These are phyloP conservation scores for Yponomeuta sedellus DNA, from an alignment of 2,888 invertebrate species.

Conservation along the genomic window DNA sequence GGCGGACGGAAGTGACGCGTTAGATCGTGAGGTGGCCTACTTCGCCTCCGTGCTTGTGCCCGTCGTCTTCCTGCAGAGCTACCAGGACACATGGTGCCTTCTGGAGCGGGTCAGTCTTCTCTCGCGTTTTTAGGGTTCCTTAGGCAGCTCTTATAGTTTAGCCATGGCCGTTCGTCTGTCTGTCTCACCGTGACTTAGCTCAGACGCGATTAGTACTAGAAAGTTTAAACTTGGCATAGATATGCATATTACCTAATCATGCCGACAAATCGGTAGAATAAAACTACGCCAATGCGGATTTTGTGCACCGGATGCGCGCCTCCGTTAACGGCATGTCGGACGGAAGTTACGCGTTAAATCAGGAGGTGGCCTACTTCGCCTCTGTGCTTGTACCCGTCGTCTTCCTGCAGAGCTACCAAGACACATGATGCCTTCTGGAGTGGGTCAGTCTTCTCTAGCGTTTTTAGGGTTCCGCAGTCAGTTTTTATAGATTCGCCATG, in stretches of 20 bases:
- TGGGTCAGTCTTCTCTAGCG: slow-evolving; percentile 36
- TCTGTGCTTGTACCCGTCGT: slow-evolving; percentile 51
- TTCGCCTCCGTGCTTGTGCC: slow-evolving; percentile 56
- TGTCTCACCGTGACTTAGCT: too few species aligned
- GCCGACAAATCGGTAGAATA: too few species aligned
- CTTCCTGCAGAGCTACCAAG: slow-evolving; percentile 55
- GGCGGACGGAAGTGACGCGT: slow-evolving; percentile 45
- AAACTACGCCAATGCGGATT: slow-evolving; percentile 50
- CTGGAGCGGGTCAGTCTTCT: slow-evolving; percentile 47
- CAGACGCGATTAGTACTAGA: too few species aligned
- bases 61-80: slow-evolving; percentile 53
- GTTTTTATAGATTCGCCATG: too few species aligned
- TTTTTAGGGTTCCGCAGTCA: background rate
- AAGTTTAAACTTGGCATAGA: too few species aligned
- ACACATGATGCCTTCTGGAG: slow-evolving; percentile 60
- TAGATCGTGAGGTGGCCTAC: slow-evolving; percentile 56
- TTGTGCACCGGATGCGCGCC: slow-evolving; percentile 52
- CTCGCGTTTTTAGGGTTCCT: background rate
- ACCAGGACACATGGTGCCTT: slow-evolving; percentile 59
- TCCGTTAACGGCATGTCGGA: slow-evolving; percentile 52
- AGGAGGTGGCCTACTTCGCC: slow-evolving; percentile 56
- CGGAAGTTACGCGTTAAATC: slow-evolving; percentile 46
- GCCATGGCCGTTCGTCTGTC: too few species aligned
- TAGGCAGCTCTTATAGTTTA: too few species aligned
- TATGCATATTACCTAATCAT: too few species aligned